Base-by-base conservation (phyloP, 2,888 invertebrate species). In the Drosophila flavopinicola region DNA sequence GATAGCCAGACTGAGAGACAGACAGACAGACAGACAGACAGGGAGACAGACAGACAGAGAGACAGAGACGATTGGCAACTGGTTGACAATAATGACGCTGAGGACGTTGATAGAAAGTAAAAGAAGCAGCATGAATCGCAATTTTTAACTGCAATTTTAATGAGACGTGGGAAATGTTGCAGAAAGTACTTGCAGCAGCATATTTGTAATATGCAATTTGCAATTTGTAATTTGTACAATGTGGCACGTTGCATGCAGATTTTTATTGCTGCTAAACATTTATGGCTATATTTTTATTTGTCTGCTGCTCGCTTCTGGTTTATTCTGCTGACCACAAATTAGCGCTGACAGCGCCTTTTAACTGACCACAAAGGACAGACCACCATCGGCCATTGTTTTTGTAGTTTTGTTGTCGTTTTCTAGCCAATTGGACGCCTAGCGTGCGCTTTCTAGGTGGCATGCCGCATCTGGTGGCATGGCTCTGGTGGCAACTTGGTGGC, bases 211-310 rank as follows among this genome's bases (percentile, higher is more conserved):
- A 85, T 82, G 82, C n/a, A n/a, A n/a, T n/a, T n/a, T n/a, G 48
- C 24, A 32, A 29, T 29, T 44, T 25, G 64, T 78, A 82, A 82
- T 82, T 82, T 82, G 82, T 85, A 82, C 66, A 68, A 71, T 76
- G n/a, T 82, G 67, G 82, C 82, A 82, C 82, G 82, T 85, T 76
- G 83, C 74, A 84, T 82, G 80, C 85, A 82, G 85, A 84, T 84
- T 82, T 80, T 78, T 74, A 66, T 70, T 70, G 70, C 64, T 53
- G 64, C 65, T 61, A 20, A 68, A 65, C 65, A 84, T 83, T 79
- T 79, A 79, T 79, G 77, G 80, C 79, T 79, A 79, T 79, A 79
- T 79, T 79, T 82, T 75, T n/a, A n/a, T n/a, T n/a, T n/a, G n/a
- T n/a, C n/a, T n/a, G n/a, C n/a, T 66, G 69, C 7, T 32, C 63